phyloP scores from a whole-genome alignment of 2,797 vertebrate genomes.

The Spinus pinus region DNA sequence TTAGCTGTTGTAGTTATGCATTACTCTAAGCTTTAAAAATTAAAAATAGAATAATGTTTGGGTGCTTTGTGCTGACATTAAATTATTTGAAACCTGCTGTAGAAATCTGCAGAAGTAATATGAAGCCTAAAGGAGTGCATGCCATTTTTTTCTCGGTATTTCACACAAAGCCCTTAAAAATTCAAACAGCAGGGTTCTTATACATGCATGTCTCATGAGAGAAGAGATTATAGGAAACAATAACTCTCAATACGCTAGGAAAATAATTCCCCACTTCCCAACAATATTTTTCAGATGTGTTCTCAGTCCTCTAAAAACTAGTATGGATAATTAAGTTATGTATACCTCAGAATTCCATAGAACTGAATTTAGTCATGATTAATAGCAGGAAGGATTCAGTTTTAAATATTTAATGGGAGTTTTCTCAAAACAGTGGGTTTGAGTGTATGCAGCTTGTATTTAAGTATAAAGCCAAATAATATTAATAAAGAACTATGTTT shows the following conservation, averaged over 20 bases:
- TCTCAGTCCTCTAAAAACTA: neutral
- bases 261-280: neutral
- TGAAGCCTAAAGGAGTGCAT: neutral
- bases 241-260: neutral
- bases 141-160: neutral
- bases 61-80: neutral
- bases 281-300: neutral
- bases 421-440: neutral
- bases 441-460: neutral
- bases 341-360: neutral
- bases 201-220: neutral
- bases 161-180: neutral
- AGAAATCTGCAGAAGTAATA: neutral
- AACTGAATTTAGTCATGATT: neutral
- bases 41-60: neutral
- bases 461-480: neutral
- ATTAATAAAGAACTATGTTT: neutral
- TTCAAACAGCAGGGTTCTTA: neutral
- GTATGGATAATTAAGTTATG: neutral
- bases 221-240: neutral
- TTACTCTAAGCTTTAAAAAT: neutral
- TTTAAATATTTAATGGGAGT: neutral
- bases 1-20: neutral
- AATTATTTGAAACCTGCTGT: neutral
- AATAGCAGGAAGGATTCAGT: neutral